Percentiles rank a stretch among this genome's conserved stretches.
phyloP scores from a whole-genome alignment of 2,888 invertebrate genomes.

The Odontothrips loti region DNA sequence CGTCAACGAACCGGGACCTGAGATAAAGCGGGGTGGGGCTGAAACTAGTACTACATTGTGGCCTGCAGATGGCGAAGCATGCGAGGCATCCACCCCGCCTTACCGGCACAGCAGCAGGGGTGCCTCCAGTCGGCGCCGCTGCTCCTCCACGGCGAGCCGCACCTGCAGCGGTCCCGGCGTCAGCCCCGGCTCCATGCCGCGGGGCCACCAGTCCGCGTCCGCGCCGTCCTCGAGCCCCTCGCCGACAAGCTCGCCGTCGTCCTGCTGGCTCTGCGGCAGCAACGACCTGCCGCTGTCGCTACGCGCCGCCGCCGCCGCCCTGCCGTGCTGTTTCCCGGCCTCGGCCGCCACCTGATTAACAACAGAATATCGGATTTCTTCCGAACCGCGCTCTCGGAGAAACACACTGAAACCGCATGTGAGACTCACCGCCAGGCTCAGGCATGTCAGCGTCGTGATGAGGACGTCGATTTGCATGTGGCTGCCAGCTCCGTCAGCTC shows the following conservation, averaged over 20 bases:
- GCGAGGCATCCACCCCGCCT: neutral
- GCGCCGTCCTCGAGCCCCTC: neutral
- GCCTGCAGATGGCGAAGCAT: too few species aligned
- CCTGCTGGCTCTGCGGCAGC: neutral
- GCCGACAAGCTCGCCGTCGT: neutral
- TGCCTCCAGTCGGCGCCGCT: neutral
- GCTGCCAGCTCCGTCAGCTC: too few species aligned
- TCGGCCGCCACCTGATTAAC: neutral
- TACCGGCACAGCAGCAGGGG: neutral
- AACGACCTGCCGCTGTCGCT: neutral
- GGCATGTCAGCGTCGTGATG: too few species aligned
- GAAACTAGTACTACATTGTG: neutral
- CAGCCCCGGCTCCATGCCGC: neutral
- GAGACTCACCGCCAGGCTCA: too few species aligned
- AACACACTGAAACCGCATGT: too few species aligned
- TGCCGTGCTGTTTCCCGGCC: neutral
- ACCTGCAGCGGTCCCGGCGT: neutral
- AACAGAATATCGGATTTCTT: too few species aligned
- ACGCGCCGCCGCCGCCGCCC: too few species aligned
- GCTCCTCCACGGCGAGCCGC: neutral
- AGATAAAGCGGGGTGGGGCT: neutral
- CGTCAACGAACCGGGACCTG: neutral
- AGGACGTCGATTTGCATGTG: too few species aligned
- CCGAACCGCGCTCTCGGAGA: too few species aligned
- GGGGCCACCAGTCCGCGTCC: neutral